A percentile compares a stretch with the other conserved stretches of the same genome.
These are phyloP conservation scores for Picathartes gymnocephalus DNA, from an alignment of 2,113 vertebrate genomes.

Conservation along the genomic window DNA sequence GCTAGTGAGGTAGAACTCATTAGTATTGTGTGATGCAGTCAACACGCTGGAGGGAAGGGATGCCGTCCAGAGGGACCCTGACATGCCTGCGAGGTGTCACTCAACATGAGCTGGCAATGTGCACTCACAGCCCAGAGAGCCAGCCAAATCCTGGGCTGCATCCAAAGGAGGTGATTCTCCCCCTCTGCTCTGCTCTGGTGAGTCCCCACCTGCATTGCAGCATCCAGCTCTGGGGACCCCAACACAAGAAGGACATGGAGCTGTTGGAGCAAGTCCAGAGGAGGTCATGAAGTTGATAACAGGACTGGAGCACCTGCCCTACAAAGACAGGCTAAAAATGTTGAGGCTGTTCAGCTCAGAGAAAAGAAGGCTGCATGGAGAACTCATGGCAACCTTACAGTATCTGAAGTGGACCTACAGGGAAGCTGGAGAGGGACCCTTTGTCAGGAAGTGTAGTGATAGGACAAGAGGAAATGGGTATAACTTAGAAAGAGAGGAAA, in stretches of 20 bases:
- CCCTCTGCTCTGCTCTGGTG: neutral
- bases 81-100: neutral
- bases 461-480: neutral
- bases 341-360: neutral
- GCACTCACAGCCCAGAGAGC: neutral
- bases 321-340: neutral
- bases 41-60: fast-evolving
- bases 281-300: neutral
- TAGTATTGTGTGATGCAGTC: neutral
- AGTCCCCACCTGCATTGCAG: neutral
- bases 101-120: neutral
- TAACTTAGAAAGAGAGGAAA: neutral
- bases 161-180: neutral
- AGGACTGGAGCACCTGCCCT: neutral
- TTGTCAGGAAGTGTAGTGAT: neutral
- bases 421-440: neutral
- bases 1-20: neutral
- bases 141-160: neutral
- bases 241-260: neutral
- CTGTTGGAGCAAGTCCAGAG: neutral
- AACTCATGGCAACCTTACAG: neutral
- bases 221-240: neutral
- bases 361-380: too few species aligned
- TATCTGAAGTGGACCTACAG: too few species aligned
- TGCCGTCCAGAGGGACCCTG: neutral